Evolutionary conservation across 2,113 vertebrate genomes (phyloP).

Genomic region (Paramormyrops kingsleyae): DNA sequence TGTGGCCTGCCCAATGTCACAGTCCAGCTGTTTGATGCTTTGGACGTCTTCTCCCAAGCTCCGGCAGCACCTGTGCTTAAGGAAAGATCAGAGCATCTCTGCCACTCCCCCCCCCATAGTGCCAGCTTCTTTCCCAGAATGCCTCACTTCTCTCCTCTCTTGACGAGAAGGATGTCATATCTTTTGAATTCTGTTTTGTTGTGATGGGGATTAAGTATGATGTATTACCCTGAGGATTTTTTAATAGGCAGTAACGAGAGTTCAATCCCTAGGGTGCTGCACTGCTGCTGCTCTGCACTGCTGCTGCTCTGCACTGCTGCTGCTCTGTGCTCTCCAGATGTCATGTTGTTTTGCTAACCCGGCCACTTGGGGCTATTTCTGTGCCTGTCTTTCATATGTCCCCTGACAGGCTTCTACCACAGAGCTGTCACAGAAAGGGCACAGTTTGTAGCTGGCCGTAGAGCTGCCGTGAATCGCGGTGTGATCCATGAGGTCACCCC

Average conservation of each 20-base stretch:
- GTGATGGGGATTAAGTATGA: not conserved
- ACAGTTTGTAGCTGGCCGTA: not conserved
- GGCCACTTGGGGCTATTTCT: not conserved
- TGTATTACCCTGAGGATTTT: not conserved
- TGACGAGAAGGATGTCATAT: not conserved
- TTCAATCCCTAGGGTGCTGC: not conserved
- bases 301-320: not conserved
- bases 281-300: not conserved
- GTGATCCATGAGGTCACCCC: not conserved
- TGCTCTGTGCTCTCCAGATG: not conserved
- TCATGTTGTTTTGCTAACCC: not conserved
- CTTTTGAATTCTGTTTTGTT: conserved; percentile 8
- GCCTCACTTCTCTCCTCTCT: not conserved
- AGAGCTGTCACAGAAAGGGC: not conserved
- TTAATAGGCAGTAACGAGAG: conserved; percentile 1
- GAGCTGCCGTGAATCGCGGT: not conserved
- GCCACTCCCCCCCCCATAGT: not conserved
- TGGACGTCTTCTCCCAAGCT: not conserved
- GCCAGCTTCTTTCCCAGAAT: not conserved
- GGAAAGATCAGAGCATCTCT: not conserved
- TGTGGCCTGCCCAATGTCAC: not conserved
- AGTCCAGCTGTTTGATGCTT: not conserved
- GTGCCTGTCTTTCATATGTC: conserved; percentile 5
- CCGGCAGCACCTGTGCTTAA: not conserved
- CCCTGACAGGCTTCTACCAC: not conserved